Percentiles rank a stretch among this genome's conserved stretches.
Evolutionary conservation across 2,113 vertebrate species (phyloP).

Genomic region (Phaethornis superciliosus): DNA sequence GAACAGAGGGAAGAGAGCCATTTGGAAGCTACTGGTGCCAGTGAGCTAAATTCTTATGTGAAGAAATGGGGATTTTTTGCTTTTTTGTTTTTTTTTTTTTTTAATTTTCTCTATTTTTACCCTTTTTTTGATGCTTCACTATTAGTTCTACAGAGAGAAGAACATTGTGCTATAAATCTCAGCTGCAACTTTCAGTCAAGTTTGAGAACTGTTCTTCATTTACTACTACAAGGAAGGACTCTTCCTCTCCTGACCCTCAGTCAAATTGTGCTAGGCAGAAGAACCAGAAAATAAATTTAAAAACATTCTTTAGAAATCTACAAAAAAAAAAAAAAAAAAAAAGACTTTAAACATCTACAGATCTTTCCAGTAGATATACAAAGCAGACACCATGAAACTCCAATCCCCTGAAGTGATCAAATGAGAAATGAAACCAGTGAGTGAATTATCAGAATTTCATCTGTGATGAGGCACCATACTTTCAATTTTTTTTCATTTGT

Average conservation of each 20-base stretch:
- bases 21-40: conserved; percentile 45
- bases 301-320: background rate
- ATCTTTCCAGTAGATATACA: background rate
- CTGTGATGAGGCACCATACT: background rate
- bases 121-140: background rate
- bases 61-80: conserved; percentile 3
- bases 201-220: background rate
- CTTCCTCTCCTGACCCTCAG: background rate
- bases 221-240: background rate
- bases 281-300: background rate
- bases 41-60: conserved; percentile 24
- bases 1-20: conserved; percentile 39
- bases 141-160: background rate
- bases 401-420: background rate
- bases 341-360: background rate
- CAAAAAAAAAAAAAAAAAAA: background rate
- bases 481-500: background rate
- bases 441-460: background rate
- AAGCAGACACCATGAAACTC: background rate
- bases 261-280: background rate
- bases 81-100: background rate
- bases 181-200: background rate
- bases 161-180: background rate
- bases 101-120: background rate
- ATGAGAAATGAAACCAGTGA: background rate